Percentiles rank a stretch among this genome's conserved stretches.
Conservation (phyloP, 2,797 vertebrate species). For the Synanceia verrucosa region DNA sequence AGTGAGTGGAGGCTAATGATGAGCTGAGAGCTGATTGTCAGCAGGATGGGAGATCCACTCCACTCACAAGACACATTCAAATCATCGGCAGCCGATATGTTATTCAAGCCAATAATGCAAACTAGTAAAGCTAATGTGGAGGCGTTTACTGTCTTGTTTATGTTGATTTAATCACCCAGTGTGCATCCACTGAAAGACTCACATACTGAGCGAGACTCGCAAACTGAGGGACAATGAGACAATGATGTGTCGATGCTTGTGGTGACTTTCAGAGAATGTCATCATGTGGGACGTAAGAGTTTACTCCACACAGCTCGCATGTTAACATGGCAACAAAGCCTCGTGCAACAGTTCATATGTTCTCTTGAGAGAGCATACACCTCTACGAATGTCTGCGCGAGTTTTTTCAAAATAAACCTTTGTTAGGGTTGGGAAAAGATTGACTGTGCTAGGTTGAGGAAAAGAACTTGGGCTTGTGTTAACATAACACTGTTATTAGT, state of each 20-base stretch:
- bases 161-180: background rate
- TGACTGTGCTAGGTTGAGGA: too few species aligned
- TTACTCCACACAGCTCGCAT: too few species aligned
- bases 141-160: conserved; percentile 5
- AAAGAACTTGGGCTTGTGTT: too few species aligned
- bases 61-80: conserved; percentile 27
- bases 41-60: conserved; percentile 20
- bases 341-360: too few species aligned
- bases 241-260: background rate
- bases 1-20: conserved; percentile 69
- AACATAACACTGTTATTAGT: too few species aligned
- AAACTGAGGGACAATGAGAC: background rate
- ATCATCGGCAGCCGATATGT: conserved; percentile 27
- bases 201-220: background rate
- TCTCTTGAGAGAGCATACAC: too few species aligned
- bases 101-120: conserved; percentile 4
- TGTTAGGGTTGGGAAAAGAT: too few species aligned
- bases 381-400: too few species aligned
- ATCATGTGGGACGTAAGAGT: too few species aligned
- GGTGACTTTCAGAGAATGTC: background rate
- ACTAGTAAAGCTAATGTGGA: conserved; percentile 18
- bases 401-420: too few species aligned
- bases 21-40: conserved; percentile 66
- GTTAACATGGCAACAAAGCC: too few species aligned
- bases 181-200: background rate